Evolutionary conservation across 1,140 invertebrate species (phyloP), one percentile per base, ranked within the genome.

Genomic region (Bombus superbus): DNA sequence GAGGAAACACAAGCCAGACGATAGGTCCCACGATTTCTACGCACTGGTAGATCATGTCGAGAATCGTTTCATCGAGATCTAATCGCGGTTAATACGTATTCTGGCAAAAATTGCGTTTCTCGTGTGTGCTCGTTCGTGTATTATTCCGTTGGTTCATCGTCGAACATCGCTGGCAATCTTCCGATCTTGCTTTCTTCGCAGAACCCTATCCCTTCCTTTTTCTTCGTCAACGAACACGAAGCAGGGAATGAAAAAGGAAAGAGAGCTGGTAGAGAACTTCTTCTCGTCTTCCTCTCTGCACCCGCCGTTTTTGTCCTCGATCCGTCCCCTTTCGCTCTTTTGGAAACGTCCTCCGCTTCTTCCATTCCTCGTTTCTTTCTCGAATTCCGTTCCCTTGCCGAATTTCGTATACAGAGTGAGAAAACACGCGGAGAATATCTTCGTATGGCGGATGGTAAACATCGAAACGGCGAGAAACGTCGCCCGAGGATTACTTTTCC

Each of bases 71-170:
- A 62, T 72, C 66, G 47, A 85, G 83, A 85, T 85, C 28, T 73
- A 73, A 85, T 85, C 83, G 66, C 18, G 11, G 13, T 42, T 73
- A 73, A 85, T 85, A 80, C 77, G 68, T 80, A 64, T 80, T 72
- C 77, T 80, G 83, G 42, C 77, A 85, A 80, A 80, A 85, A 79
- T 71, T 79, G 68, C 76, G 71, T 85, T n/a, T 18, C 28, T 32
- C 57, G 3, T 28, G 18, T 8, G 38, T 25, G 6, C n/a, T n/a
- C 28, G 69, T 69, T 28, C 32, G 72, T 44, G 74, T 66, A 84
- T 84, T 75, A 59, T 69, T 47, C 66, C 38, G 40, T 11, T 15
- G 40, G 64, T 32, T n/a, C 66, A 53, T 85, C 28, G 53, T 40
- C 68, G 25, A 72, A 71, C 28, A 11, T 18, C 35, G 42, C 73